Percentiles rank a stretch among this genome's conserved stretches.
phyloP scores from a whole-genome alignment of 2,113 vertebrate genomes.

The Megaceryle maxima region DNA sequence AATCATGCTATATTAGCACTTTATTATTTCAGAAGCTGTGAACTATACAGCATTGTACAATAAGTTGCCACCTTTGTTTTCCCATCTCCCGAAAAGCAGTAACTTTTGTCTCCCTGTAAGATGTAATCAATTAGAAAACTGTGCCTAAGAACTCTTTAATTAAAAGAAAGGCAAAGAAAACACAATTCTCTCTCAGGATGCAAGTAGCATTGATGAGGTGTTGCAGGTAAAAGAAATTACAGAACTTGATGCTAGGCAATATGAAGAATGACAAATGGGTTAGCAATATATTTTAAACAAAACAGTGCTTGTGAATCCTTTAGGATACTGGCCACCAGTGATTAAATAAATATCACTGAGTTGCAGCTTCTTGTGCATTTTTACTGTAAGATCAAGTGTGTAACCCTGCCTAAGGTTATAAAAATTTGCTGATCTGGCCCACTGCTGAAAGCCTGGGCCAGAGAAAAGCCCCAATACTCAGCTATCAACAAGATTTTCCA shows the following conservation, averaged over 20 bases:
- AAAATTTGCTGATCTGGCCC: too few species aligned
- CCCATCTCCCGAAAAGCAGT: background rate
- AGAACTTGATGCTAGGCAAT: background rate
- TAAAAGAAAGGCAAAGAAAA: background rate
- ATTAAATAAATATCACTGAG: background rate
- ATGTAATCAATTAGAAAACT: background rate
- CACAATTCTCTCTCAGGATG: background rate
- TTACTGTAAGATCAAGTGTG: background rate
- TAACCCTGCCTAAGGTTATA: too few species aligned
- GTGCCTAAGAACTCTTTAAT: background rate
- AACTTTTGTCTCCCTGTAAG: background rate
- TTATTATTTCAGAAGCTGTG: background rate
- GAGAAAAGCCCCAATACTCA: background rate
- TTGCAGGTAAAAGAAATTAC: background rate
- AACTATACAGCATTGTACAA: background rate
- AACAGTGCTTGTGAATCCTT: background rate
- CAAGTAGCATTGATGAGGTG: background rate
- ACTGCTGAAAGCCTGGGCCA: background rate
- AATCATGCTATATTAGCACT: background rate
- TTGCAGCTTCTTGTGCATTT: background rate
- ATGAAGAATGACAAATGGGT: background rate
- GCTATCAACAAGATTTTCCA: background rate
- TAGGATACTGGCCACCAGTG: background rate
- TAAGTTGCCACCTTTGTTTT: background rate
- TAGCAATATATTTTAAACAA: background rate